Conservation (phyloP, 2,888 invertebrate genomes). For the Rhorus exstirpatorius region DNA sequence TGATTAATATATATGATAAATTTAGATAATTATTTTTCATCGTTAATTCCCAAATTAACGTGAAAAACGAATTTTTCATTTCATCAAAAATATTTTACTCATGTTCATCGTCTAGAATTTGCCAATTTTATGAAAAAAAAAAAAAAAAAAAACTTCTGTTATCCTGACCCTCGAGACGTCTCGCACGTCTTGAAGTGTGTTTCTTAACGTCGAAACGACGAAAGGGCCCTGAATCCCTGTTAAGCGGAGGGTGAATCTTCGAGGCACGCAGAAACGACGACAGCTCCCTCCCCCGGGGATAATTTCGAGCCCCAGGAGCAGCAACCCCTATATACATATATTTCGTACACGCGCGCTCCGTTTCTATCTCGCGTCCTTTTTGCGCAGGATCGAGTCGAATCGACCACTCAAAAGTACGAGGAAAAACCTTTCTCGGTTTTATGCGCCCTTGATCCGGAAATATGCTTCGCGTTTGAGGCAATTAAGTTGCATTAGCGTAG, state of each 20-base stretch:
- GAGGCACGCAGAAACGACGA: slow-evolving; percentile 70
- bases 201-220: slow-evolving; percentile 49
- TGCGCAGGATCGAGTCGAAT: slow-evolving; percentile 26
- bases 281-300: slow-evolving; percentile 44
- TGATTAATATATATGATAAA: too few relatives aligned
- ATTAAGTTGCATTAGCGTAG: slow-evolving; percentile 81
- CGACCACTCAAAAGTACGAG: background rate
- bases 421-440: slow-evolving; percentile 71
- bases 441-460: slow-evolving; percentile 83
- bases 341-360: background rate
- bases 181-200: slow-evolving; percentile 60
- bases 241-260: slow-evolving; percentile 75
- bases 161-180: slow-evolving; percentile 67
- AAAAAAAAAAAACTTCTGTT: slow-evolving; percentile 64
- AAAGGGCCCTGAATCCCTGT: slow-evolving; percentile 69
- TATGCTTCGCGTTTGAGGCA: slow-evolving; percentile 85
- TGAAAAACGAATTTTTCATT: too few relatives aligned
- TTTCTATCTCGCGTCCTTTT: slow-evolving; percentile 51
- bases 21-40: too few relatives aligned
- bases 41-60: too few relatives aligned
- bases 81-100: too few relatives aligned
- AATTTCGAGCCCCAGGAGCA: background rate
- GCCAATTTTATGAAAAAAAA: background rate
- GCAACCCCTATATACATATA: background rate
- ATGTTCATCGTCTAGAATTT: too few relatives aligned